Base-by-base conservation (phyloP, 37 sponge, comb jelly and placozoan species). In the Hormiphora californensis region DNA sequence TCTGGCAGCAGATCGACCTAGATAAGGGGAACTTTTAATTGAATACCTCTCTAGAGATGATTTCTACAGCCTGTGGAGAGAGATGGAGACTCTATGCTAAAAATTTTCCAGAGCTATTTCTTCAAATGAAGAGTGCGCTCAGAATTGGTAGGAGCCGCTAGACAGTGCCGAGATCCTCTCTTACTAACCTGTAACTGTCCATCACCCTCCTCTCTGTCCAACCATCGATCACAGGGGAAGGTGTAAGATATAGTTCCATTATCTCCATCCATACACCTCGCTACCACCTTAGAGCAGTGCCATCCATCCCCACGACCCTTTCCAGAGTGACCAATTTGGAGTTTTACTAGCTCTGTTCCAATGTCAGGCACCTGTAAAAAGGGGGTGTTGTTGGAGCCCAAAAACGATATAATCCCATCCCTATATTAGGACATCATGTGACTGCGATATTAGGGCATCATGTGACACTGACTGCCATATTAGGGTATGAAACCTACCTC, bases 281-380 rank as follows among this genome's bases (percentile, higher is more conserved):
- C 54, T 51, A 54, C 53, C 4, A 85, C 53, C 32, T 85, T 85
- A 15, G 17, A 44, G 15, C 54, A 54, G 33, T 85, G 85, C 85
- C 85, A 85, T 2, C 85, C 85, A 19, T 49, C 85, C 5, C 85
- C 85, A 15, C 85, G 28, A 17, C 85, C 85, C 33, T 85, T 85
- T 0, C 85, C 85, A 49, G 39, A 44, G 33, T 85, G 85, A 8
- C 85, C 85, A 15, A 85, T 36, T 53, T 54, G 54, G 32, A 85
- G 85, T 36, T 85, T 85, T 15, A 54, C 9, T 25, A 85, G 54
- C 53, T 85, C 85, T 12, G 8, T 28, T 7, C 85, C 85, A 23
- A 85, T 54, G 32, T 85, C 85, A 1, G 54, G 54, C 5, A 85
- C 28, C 85, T 85, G 54, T 3, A 25, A 17, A 8, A 69, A 28